Conservation (phyloP, 1,140 invertebrate genomes). For the Brachionus calyciflorus region DNA sequence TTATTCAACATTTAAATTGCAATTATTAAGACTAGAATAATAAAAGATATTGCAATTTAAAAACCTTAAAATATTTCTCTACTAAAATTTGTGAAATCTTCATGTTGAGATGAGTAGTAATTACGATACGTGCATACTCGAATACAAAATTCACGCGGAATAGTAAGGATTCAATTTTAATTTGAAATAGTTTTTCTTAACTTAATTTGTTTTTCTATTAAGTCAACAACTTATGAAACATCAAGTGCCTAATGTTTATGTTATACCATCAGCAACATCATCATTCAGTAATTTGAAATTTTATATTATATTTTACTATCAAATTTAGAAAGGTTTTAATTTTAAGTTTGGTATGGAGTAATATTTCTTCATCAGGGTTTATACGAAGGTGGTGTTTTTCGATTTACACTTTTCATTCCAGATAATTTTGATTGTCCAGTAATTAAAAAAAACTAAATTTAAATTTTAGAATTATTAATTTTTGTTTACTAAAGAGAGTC, state of each 20-base stretch:
- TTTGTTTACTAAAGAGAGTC: constrained; percentile 68
- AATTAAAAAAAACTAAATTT: constrained; percentile 54
- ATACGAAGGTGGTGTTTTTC: constrained; percentile 82
- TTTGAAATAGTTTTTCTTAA: background rate
- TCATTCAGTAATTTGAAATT: constrained; percentile 60
- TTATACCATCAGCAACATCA: constrained; percentile 78
- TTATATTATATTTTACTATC: constrained; percentile 41
- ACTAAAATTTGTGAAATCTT: background rate
- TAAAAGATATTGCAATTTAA: no score
- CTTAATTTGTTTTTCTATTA: background rate
- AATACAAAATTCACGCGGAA: constrained; percentile 46
- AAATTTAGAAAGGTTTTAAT: constrained; percentile 49
- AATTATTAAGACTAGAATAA: no score
- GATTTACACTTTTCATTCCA: constrained; percentile 79
- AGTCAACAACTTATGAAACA: constrained; percentile 80
- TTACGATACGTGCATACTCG: constrained; percentile 38
- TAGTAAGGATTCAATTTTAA: constrained; percentile 10
- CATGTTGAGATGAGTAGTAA: constrained; percentile 28
- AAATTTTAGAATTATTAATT: constrained; percentile 45
- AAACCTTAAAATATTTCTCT: no score
- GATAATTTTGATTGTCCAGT: constrained; percentile 80
- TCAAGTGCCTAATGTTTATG: constrained; percentile 80
- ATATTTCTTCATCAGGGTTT: constrained; percentile 81
- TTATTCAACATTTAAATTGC: no score
- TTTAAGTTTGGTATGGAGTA: constrained; percentile 86